phyloP scores from a whole-genome alignment of 2,113 vertebrate species.

The Petromus typicus region DNA sequence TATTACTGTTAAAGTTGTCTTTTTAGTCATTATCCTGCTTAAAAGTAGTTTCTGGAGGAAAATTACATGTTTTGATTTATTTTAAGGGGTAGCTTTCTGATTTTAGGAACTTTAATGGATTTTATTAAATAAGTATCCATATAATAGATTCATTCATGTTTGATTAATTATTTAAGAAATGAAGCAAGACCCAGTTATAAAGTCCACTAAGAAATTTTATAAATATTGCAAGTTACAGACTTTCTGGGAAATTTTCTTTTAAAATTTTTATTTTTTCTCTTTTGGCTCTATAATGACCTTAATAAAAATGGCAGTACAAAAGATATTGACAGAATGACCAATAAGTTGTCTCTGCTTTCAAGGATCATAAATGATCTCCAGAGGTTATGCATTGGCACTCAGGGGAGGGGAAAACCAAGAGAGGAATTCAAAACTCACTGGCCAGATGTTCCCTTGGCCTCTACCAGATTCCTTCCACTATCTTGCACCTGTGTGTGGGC shows the following conservation, averaged over 20 bases:
- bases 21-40: neutral
- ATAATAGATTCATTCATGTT: conserved; percentile 49
- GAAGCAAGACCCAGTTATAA: neutral
- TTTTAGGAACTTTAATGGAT: conserved; percentile 53
- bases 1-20: neutral
- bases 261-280: neutral
- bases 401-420: conserved; percentile 30
- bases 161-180: conserved; percentile 69
- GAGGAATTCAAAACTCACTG: conserved; percentile 50
- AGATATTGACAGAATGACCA: neutral
- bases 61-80: neutral
- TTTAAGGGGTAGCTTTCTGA: conserved; percentile 4
- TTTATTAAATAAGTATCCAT: conserved; percentile 64
- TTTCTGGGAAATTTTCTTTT: conserved; percentile 21
- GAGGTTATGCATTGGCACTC: conserved; percentile 21
- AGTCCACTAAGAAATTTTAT: conserved; percentile 46
- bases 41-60: neutral
- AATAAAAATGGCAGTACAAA: conserved; percentile 27
- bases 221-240: conserved; percentile 52
- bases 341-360: conserved; percentile 10
- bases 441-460: conserved; percentile 65
- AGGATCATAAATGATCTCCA: neutral
- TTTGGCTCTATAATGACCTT: conserved; percentile 19
- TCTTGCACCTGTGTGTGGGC: neutral
- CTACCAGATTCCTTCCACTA: neutral